These are phyloP conservation scores for Penaeus vannamei DNA, from an alignment of 1,140 invertebrate genomes.

Conservation along the genomic window DNA sequence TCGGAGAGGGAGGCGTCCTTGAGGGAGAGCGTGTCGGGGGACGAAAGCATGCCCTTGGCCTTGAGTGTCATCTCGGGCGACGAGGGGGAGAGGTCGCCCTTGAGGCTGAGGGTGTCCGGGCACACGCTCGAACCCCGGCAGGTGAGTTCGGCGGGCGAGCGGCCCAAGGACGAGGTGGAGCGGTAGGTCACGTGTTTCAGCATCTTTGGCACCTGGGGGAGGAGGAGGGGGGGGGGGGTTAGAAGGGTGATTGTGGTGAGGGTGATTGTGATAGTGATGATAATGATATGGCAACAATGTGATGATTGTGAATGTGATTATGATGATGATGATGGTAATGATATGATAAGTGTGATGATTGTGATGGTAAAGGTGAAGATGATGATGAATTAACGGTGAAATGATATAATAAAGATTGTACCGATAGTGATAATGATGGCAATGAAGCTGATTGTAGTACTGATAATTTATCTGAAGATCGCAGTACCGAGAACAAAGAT, in stretches of 20 bases:
- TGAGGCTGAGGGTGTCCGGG: constrained; percentile 75
- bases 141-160: constrained; percentile 40
- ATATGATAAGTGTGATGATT: too few species aligned
- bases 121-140: constrained; percentile 62
- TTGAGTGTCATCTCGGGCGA: constrained; percentile 31
- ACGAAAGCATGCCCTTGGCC: background rate
- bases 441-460: too few species aligned
- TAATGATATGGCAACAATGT: background rate
- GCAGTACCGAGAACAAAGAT: too few species aligned
- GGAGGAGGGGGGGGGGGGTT: background rate
- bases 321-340: too few species aligned
- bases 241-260: background rate
- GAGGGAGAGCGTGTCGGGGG: constrained; percentile 21
- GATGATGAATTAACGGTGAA: too few species aligned
- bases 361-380: too few species aligned
- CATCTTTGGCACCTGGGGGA: constrained; percentile 75
- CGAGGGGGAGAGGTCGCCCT: constrained; percentile 19
- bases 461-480: too few species aligned
- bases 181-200: constrained; percentile 91
- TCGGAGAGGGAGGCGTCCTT: constrained; percentile 22
- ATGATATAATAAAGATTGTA: too few species aligned
- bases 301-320: background rate
- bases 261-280: background rate
- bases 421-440: too few species aligned
- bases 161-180: constrained; percentile 72